phyloP scores from a whole-genome alignment of 2,888 invertebrate species.

The Cephus rjabovi region DNA sequence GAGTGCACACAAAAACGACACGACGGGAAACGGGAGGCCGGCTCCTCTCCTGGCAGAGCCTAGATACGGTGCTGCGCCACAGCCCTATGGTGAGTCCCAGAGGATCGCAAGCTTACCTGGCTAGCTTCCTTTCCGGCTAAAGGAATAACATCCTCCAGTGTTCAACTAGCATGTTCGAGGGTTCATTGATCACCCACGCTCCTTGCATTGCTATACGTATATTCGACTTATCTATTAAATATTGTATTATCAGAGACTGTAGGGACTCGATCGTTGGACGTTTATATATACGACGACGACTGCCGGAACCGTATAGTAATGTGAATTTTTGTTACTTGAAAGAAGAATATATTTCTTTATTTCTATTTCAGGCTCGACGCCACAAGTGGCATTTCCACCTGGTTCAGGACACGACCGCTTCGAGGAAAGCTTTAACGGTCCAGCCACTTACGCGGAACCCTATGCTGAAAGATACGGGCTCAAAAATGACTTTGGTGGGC shows the following conservation, averaged over 20 bases:
- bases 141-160: background rate
- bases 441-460: conserved; percentile 61
- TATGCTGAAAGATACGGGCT: conserved; percentile 63
- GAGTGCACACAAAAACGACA: conserved; percentile 63
- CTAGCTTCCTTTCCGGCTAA: background rate
- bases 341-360: background rate
- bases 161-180: background rate
- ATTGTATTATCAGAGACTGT: background rate
- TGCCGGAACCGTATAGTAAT: background rate
- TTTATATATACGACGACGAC: background rate
- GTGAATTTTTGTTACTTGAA: background rate
- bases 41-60: conserved; percentile 91
- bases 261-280: background rate
- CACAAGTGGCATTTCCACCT: conserved; percentile 58
- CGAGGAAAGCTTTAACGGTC: conserved; percentile 63
- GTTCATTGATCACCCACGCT: background rate
- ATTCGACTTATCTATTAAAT: background rate
- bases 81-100: conserved; percentile 85
- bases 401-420: conserved; percentile 62
- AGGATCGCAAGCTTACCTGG: conserved; percentile 1
- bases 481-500: conserved; percentile 60
- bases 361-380: conserved; percentile 53
- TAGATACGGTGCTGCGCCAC: conserved; percentile 87
- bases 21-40: conserved; percentile 71
- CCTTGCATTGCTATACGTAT: background rate